These are phyloP conservation scores for Ailurus styani DNA, from an alignment of 2,113 vertebrate species.

Conservation along the genomic window DNA sequence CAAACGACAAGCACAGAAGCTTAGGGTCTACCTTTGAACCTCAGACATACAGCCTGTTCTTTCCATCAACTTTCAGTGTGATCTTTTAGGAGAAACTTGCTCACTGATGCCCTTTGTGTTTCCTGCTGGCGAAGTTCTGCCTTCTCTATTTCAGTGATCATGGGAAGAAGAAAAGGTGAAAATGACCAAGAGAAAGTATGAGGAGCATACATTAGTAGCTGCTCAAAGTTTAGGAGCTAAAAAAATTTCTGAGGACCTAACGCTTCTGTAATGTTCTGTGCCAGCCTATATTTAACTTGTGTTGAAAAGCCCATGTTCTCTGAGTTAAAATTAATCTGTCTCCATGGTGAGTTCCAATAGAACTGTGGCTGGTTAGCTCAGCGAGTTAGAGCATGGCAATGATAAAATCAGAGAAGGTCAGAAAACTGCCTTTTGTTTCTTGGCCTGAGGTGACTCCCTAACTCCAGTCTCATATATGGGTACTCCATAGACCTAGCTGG, in stretches of 20 bases:
- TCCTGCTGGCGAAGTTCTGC: neutral
- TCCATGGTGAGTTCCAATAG: conserved; percentile 76
- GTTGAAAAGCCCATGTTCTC: conserved; percentile 76
- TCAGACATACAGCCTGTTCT: neutral
- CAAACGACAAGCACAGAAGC: neutral
- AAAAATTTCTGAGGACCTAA: conserved; percentile 73
- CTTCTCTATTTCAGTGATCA: conserved; percentile 18
- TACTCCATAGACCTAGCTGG: neutral
- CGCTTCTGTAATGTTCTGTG: conserved; percentile 76
- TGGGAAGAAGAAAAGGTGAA: conserved; percentile 6
- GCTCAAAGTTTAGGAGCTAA: conserved; percentile 70
- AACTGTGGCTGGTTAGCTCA: conserved; percentile 69
- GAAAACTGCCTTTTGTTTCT: conserved; percentile 49
- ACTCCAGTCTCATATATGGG: neutral
- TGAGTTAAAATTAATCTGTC: conserved; percentile 77
- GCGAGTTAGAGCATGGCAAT: conserved; percentile 61
- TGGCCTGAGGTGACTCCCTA: neutral
- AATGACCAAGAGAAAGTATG: conserved; percentile 46
- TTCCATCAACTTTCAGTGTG: conserved; percentile 21
- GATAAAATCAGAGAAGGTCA: conserved; percentile 71
- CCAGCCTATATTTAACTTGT: conserved; percentile 77
- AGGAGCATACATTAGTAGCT: conserved; percentile 50
- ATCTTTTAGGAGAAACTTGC: conserved; percentile 2
- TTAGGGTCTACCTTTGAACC: neutral
- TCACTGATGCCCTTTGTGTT: conserved; percentile 1